Conservation (phyloP, 2,888 invertebrate genomes). For the Schizotus pectinicornis region DNA sequence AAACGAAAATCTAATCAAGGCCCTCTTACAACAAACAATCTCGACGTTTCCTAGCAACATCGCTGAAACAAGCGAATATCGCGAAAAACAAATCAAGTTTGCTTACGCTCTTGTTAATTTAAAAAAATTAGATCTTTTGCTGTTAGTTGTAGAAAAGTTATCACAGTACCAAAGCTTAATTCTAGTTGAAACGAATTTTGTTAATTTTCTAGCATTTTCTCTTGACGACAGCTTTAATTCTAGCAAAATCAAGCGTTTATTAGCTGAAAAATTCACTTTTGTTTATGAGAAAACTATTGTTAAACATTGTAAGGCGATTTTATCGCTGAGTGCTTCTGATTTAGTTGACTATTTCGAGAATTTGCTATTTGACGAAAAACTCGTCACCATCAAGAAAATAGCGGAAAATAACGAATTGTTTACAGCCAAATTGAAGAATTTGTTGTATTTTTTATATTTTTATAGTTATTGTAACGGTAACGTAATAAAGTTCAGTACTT, state of each 20-base stretch:
- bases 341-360: background rate
- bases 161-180: conserved; percentile 1
- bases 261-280: conserved; percentile 8
- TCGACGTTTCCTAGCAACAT: background rate
- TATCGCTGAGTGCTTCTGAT: background rate
- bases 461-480: conserved; percentile 11
- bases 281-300: conserved; percentile 11
- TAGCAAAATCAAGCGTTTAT: background rate
- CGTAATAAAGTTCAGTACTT: conserved; percentile 5
- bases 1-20: conserved; percentile 5
- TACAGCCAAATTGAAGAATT: background rate
- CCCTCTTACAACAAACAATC: background rate
- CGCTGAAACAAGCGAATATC: background rate
- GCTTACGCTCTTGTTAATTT: conserved; percentile 8
- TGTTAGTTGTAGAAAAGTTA: background rate
- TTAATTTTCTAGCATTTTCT: conserved; percentile 5
- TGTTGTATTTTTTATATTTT: conserved; percentile 4
- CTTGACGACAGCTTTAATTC: background rate
- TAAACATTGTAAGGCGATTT: conserved; percentile 2
- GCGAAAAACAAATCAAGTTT: conserved; percentile 16
- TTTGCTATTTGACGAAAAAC: background rate
- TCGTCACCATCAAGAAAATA: background rate
- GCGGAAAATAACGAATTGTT: background rate
- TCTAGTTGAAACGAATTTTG: conserved; percentile 10
- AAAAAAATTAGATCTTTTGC: background rate